Percentiles rank a stretch among this genome's conserved stretches.
Conservation (phyloP, 2,113 vertebrate genomes). For the Channa maculata region DNA sequence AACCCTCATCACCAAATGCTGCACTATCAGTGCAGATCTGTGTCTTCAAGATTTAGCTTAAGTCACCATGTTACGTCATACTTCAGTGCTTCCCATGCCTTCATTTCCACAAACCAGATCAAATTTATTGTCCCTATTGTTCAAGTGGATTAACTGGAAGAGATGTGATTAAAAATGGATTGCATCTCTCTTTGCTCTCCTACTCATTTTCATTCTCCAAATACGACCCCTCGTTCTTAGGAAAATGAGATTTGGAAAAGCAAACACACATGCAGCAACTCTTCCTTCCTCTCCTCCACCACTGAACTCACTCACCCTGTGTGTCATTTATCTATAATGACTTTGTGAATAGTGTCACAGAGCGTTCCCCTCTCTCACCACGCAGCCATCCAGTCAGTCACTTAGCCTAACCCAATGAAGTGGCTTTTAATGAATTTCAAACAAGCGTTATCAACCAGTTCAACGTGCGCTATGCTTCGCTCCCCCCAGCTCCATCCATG, state of each 20-base stretch:
- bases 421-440: slow-evolving; percentile 89
- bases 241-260: slow-evolving; percentile 73
- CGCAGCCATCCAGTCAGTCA: slow-evolving; percentile 86
- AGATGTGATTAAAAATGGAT: slow-evolving; percentile 72
- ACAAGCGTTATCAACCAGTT: slow-evolving; percentile 85
- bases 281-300: slow-evolving; percentile 75
- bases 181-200: slow-evolving; percentile 62
- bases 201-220: slow-evolving; percentile 68
- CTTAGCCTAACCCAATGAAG: slow-evolving; percentile 85
- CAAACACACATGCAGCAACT: slow-evolving; percentile 59
- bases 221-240: slow-evolving; percentile 62
- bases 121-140: slow-evolving; percentile 67
- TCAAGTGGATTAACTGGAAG: slow-evolving; percentile 65
- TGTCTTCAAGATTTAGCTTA: slow-evolving; percentile 39
- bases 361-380: slow-evolving; percentile 76
- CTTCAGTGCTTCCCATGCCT: slow-evolving; percentile 43
- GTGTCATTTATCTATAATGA: slow-evolving; percentile 96
- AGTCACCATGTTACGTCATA: slow-evolving; percentile 48
- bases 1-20: background rate
- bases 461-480: slow-evolving; percentile 67
- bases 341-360: slow-evolving; percentile 87
- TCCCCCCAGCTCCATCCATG: slow-evolving; percentile 49
- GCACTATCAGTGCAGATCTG: slow-evolving; percentile 35
- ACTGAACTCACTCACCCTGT: slow-evolving; percentile 78
- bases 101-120: slow-evolving; percentile 59